Percentiles rank a stretch among this genome's conserved stretches.
Evolutionary conservation across 2,797 vertebrate genomes (phyloP).

Genomic region (Sorex maritimensis): DNA sequence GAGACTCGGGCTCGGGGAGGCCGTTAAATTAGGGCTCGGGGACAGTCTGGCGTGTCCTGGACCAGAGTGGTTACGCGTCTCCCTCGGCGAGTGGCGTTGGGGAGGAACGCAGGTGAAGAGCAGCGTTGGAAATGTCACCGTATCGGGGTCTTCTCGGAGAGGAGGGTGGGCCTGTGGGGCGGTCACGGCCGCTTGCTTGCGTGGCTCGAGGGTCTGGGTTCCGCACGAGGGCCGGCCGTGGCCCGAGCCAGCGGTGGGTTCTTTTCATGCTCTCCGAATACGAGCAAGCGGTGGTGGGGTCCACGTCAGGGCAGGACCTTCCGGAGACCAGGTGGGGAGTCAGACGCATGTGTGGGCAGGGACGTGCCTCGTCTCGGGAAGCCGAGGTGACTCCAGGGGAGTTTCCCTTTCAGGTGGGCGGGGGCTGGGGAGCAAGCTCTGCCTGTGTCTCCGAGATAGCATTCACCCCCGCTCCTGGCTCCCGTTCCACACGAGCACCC

Average conservation of each 20-base stretch:
- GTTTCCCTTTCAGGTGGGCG: constrained; percentile 42
- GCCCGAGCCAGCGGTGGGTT: not conserved
- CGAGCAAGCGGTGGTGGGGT: not conserved
- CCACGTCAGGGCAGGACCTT: not conserved
- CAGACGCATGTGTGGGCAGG: constrained; percentile 20
- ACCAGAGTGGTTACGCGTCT: no score
- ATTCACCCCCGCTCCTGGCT: constrained; percentile 10
- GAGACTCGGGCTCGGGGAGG: no score
- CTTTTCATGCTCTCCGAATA: not conserved
- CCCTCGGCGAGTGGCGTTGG: no score
- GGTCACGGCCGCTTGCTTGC: no score
- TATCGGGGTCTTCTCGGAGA: no score
- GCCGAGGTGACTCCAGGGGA: not conserved
- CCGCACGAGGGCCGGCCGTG: not conserved
- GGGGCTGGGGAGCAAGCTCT: not conserved
- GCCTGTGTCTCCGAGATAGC: constrained; percentile 60
- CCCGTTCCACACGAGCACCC: not conserved
- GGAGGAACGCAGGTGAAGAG: no score
- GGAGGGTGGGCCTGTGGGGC: no score
- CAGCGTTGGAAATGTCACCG: no score
- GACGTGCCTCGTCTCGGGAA: not conserved
- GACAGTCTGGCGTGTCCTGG: no score
- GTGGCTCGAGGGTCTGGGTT: no score
- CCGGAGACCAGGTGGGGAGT: not conserved
- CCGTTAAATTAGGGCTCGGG: no score